These are phyloP conservation scores for Leptodactylus fuscus DNA, from an alignment of 2,113 vertebrate species.

Conservation along the genomic window DNA sequence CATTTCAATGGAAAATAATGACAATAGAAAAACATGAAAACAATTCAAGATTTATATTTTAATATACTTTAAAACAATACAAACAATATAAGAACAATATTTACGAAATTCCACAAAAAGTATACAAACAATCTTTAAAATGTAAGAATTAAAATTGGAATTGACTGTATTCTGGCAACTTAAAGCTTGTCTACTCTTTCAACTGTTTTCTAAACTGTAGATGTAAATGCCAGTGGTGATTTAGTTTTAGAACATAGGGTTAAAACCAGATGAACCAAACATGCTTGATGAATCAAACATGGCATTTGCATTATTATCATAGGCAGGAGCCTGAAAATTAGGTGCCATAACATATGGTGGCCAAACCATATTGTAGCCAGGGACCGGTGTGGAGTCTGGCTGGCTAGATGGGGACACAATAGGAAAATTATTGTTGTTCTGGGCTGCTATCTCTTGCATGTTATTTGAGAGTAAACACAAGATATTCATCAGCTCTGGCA, in stretches of 20 bases:
- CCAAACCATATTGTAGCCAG: slow-evolving; percentile 2
- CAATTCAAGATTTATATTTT: background rate
- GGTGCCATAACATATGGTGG: background rate
- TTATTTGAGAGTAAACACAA: slow-evolving; percentile 2
- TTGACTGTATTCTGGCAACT: background rate
- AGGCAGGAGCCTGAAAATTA: background rate
- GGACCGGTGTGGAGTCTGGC: background rate
- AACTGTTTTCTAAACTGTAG: no score
- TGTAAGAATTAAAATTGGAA: background rate
- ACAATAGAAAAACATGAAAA: background rate
- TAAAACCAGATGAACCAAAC: background rate
- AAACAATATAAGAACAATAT: background rate
- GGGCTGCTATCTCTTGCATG: slow-evolving; percentile 5
- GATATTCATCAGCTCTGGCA: slow-evolving; percentile 25
- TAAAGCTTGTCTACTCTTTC: background rate
- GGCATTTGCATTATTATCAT: background rate
- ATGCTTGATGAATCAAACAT: slow-evolving; percentile 7
- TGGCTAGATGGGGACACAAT: background rate
- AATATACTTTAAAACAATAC: background rate
- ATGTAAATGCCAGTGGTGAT: no score
- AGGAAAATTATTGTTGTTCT: background rate
- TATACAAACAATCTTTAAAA: background rate
- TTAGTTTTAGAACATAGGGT: background rate
- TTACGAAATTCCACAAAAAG: background rate
- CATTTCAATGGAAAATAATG: background rate